A percentile compares a stretch with the other conserved stretches of the same genome.
Conservation (phyloP, 2,113 vertebrate genomes). For the Amphiprion percula region DNA sequence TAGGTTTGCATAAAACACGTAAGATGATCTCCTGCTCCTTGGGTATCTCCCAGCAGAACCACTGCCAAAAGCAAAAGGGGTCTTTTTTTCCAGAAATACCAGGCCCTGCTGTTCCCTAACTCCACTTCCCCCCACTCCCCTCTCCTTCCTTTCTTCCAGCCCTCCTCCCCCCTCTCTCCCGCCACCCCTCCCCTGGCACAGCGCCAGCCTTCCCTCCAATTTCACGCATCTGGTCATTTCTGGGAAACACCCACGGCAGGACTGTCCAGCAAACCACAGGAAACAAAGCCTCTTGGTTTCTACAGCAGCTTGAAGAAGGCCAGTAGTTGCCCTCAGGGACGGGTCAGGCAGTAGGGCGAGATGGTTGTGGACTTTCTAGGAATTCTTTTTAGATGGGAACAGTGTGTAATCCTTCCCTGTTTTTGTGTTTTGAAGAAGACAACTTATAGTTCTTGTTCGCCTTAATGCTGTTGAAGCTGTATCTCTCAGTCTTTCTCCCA, state of each 20-base stretch:
- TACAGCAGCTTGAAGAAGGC: constrained; percentile 45
- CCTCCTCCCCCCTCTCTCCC: background rate
- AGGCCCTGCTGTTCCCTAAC: constrained; percentile 36
- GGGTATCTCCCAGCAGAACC: constrained; percentile 41
- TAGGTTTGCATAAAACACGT: constrained; percentile 36
- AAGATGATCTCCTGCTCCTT: constrained; percentile 44
- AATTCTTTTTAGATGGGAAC: constrained; percentile 36
- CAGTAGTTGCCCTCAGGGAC: constrained; percentile 7
- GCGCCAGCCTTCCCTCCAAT: constrained; percentile 59
- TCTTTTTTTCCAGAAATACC: constrained; percentile 63
- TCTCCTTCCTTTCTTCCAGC: constrained; percentile 1
- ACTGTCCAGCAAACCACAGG: constrained; percentile 49
- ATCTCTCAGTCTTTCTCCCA: background rate
- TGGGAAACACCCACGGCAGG: constrained; percentile 70
- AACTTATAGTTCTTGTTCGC: background rate
- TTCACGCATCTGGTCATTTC: constrained; percentile 72
- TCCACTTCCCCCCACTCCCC: constrained; percentile 16
- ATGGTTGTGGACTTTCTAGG: constrained; percentile 57
- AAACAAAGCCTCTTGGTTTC: constrained; percentile 68
- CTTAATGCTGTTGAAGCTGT: background rate
- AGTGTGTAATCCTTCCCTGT: constrained; percentile 5
- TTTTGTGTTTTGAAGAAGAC: constrained; percentile 2
- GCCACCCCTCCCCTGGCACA: constrained; percentile 24
- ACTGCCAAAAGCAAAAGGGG: constrained; percentile 35
- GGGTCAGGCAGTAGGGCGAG: constrained; percentile 15